These are phyloP conservation scores for Mixornis gularis DNA, from an alignment of 2,113 vertebrate genomes.

Conservation along the genomic window DNA sequence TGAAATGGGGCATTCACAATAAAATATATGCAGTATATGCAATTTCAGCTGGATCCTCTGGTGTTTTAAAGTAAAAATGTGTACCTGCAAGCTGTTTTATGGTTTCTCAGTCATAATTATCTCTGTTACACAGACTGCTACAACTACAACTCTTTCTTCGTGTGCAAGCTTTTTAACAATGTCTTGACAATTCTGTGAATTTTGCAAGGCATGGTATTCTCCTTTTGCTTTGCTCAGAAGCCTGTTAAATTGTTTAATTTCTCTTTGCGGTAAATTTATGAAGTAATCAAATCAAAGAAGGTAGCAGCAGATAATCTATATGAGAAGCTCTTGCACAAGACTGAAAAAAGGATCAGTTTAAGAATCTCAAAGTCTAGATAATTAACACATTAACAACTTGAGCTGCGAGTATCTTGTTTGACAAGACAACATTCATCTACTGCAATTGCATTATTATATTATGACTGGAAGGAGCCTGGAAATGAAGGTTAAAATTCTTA, in stretches of 20 bases:
- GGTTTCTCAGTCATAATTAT: conserved; percentile 75
- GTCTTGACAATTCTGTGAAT: conserved; percentile 61
- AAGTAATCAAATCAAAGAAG: conserved; percentile 54
- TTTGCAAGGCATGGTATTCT: conserved; percentile 59
- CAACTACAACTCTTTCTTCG: conserved; percentile 63
- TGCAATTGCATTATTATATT: conserved; percentile 24
- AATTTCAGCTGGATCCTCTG: conserved; percentile 75
- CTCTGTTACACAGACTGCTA: conserved; percentile 76
- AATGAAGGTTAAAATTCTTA: conserved; percentile 63
- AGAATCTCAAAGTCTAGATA: conserved; percentile 42
- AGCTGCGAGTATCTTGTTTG: background rate
- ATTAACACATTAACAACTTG: conserved; percentile 50
- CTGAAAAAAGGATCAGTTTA: conserved; percentile 24
- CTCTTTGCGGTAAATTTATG: conserved; percentile 58
- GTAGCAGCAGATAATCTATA: conserved; percentile 37
- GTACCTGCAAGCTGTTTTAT: conserved; percentile 82
- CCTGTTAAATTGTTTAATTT: conserved; percentile 65
- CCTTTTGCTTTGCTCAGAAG: conserved; percentile 52
- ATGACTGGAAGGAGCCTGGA: conserved; percentile 42
- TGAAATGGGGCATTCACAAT: conserved; percentile 71
- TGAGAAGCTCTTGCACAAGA: conserved; percentile 18
- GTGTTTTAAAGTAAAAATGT: conserved; percentile 76
- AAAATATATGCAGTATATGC: conserved; percentile 75
- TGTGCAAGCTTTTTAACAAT: conserved; percentile 68
- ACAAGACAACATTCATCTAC: conserved; percentile 8